Evolutionary conservation across 2,888 invertebrate genomes (phyloP).

Genomic region (Drosophila prostipennis): DNA sequence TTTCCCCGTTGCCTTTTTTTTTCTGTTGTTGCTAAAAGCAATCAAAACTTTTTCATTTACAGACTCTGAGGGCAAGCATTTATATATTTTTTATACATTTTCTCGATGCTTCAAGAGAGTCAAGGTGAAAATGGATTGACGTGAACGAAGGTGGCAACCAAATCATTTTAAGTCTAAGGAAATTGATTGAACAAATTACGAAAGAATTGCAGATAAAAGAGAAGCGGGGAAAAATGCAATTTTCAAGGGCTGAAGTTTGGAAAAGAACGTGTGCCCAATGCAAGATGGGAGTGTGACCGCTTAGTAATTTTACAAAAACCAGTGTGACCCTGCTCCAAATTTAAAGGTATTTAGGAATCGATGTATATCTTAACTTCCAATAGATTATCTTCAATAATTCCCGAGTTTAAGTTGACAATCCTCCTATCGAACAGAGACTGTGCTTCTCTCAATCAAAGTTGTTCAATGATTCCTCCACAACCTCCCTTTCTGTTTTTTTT

Average conservation of each 20-base stretch:
- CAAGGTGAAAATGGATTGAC: conserved; percentile 8
- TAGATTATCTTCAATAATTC: too few relatives aligned
- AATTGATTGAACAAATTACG: background rate
- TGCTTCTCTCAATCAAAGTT: conserved; percentile 20
- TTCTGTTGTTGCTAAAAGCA: conserved; percentile 52
- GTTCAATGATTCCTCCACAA: conserved; percentile 2
- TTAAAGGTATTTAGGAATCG: too few relatives aligned
- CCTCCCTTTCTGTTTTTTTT: background rate
- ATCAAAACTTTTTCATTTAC: conserved; percentile 58
- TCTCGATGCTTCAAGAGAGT: background rate
- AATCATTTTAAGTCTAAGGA: background rate
- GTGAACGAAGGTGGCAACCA: background rate
- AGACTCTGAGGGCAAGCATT: conserved; percentile 9
- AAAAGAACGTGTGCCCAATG: too few relatives aligned
- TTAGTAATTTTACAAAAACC: too few relatives aligned
- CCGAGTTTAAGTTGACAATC: background rate
- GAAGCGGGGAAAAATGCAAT: background rate
- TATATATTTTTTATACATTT: conserved; percentile 22
- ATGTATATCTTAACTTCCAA: too few relatives aligned
- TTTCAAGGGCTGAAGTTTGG: too few relatives aligned
- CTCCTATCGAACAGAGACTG: background rate
- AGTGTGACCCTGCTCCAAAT: too few relatives aligned
- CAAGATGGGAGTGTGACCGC: too few relatives aligned
- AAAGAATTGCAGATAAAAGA: background rate
- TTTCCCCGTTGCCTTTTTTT: conserved; percentile 39